Evolutionary conservation across 2,797 vertebrate genomes (phyloP), one percentile per base, ranked within the genome.

Genomic region (Octomys mimax): DNA sequence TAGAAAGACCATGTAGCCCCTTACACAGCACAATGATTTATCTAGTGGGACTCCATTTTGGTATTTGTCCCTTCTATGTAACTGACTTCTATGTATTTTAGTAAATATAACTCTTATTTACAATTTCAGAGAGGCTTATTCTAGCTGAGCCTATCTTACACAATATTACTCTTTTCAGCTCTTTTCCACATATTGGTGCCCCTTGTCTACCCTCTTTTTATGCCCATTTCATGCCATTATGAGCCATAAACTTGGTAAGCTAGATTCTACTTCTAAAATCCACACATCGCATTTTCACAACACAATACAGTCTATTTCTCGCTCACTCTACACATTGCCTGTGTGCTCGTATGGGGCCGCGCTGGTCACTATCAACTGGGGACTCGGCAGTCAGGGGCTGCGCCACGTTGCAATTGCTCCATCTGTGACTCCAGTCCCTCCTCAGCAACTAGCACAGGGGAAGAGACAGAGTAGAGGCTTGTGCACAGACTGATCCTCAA

Each of bases 61-160:
- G 49, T n/a, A 78, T 16, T 9, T 79, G 28, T 46, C 31, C n/a
- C 13, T 75, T 16, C 36, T 61, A 18, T 19, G 62, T 89, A 42
- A 93, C 22, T 42, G 33, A 84, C 36, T 28, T 84, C 49, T 62
- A 9, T 84, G 0, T 54, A 68, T 92, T 80, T 85, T 10, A 77
- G 31, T 26, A 71, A 85, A 66, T 70, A 59, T 64, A 28, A 1
- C 26, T 87, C 84, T 87, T 81, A 39, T 49, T 93, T 18, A 70
- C 49, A 70, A 28, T 91, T 85, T 96, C 73, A 92, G 42, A 94
- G 85, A 93, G 61, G 49, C 6, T 57, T 0, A 19, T 73, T 77
- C 19, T 57, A 81, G 52, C 39, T 84, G 68, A 73, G 26, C 18
- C 80, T 14, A 0, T 83, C 85, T 95, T 95, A 82, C 75, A 87